Conservation (phyloP, 2,888 invertebrate genomes). For the Chrysodeixis includens region DNA sequence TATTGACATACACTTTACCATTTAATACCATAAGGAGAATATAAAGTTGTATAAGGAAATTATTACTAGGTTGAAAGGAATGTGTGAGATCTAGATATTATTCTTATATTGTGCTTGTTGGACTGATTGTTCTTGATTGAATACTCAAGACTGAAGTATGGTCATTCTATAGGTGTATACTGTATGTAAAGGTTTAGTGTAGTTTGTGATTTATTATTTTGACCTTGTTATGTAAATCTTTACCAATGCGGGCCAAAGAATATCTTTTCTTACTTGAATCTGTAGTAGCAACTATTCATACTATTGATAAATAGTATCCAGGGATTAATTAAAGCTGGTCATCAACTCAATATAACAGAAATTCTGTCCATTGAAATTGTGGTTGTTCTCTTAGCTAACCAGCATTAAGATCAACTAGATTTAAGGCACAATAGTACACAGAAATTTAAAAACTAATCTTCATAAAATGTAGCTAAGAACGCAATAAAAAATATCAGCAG, state of each 20-base stretch:
- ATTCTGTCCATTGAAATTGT: no score
- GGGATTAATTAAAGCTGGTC: no score
- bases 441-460: no score
- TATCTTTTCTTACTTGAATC: not conserved
- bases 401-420: no score
- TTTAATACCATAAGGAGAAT: not conserved
- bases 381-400: no score
- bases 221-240: not conserved
- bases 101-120: not conserved
- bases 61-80: slow-evolving; percentile 1
- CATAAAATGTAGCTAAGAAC: no score
- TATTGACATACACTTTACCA: not conserved
- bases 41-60: slow-evolving; percentile 23
- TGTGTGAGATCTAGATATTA: slow-evolving; percentile 8
- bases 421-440: no score
- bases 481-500: no score
- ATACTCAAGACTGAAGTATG: not conserved
- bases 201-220: not conserved
- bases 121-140: not conserved
- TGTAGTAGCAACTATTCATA: no score
- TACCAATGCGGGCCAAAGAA: not conserved
- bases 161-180: not conserved
- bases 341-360: no score
- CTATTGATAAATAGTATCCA: no score
- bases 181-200: not conserved